These are phyloP conservation scores for Steinernema hermaphroditum DNA, from an alignment of 2,888 invertebrate genomes.

Conservation along the genomic window DNA sequence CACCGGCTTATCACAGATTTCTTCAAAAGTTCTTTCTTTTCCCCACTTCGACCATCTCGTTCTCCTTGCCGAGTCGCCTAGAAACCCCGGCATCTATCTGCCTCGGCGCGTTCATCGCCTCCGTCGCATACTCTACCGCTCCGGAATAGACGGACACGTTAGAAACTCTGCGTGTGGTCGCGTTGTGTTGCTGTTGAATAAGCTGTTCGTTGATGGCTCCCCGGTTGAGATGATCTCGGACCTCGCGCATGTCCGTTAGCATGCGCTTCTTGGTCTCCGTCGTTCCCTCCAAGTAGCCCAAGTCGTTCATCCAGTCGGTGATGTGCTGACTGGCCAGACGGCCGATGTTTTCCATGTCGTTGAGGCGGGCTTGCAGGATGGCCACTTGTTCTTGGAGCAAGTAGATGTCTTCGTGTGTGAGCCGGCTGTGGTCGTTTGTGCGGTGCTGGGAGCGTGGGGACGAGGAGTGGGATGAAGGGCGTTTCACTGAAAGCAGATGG, in stretches of 20 bases:
- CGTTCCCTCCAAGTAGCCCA: slow-evolving; percentile 10
- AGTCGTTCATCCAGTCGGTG: slow-evolving; percentile 15
- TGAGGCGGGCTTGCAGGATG: slow-evolving; percentile 17
- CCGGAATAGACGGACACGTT: background rate
- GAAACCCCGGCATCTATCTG: background rate
- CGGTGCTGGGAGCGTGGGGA: background rate
- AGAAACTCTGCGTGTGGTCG: background rate
- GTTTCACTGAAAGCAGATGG: background rate
- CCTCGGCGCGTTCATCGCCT: slow-evolving; percentile 13
- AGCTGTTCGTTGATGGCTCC: slow-evolving; percentile 1
- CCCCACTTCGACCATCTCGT: slow-evolving; percentile 16
- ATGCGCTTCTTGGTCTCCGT: background rate
- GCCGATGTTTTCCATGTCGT: slow-evolving; percentile 24
- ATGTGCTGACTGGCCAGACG: slow-evolving; percentile 6
- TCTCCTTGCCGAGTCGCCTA: background rate
- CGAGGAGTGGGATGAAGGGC: background rate
- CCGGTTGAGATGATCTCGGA: background rate
- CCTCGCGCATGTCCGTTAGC: background rate
- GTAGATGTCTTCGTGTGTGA: slow-evolving; percentile 11
- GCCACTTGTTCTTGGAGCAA: slow-evolving; percentile 12
- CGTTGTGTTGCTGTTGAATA: background rate
- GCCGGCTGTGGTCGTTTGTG: background rate
- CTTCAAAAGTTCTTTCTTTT: slow-evolving; percentile 14
- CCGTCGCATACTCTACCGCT: background rate
- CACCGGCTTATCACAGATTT: background rate